Base-by-base conservation (phyloP, 1,140 invertebrate genomes). In the Panulirus ornatus region DNA sequence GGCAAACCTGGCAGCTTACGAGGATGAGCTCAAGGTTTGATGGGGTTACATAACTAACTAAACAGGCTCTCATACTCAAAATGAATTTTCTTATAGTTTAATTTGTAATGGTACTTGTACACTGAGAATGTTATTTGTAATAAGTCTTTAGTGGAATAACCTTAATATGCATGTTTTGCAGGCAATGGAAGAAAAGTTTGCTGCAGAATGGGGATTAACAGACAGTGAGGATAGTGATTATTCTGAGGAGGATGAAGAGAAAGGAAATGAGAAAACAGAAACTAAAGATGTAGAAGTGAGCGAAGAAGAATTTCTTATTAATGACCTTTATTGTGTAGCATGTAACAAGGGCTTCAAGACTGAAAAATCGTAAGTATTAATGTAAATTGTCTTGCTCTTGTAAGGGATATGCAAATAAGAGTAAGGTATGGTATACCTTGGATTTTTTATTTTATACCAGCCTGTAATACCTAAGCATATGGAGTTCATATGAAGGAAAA, bases 261-360 rank as follows among this genome's bases (percentile, higher is more conserved):
- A 73, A 1, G 51, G 22, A n/a, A 78, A 51, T 9, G 66, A 58
- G 9, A 8, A 11, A 3, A 36, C 19, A 44, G 87, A 40, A 16
- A 14, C 47, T 3, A 38, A 70, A n/a, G 58, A 8, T 3, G 76
- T 71, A 0, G 78, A 82, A 22, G 75, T 34, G 5, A 66, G 54
- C 2, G 63, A 47, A 22, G 86, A 44, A 14, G 76, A 82, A 3
- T 51, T 22, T n/a, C 66, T 83, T 36, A 6, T 83, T 22, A 79
- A 89, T 75, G 44, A 82, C 30, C 63, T 82, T 2, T 89, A 89
- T 54, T 89, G 87, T 42, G 79, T 89, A 1, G 87, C 87, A n/a
- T 89, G 87, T 54, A 89, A 89, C n/a, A 89, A 83, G 40, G 22
- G 22, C 6, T 89, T 89, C 47, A 89, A 81, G 22, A 89, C 76